Percentiles rank a stretch among this genome's conserved stretches.
Evolutionary conservation across 53 echinoderm and acorn worm species (phyloP).

Genomic region (Temnopleurus reevesii): DNA sequence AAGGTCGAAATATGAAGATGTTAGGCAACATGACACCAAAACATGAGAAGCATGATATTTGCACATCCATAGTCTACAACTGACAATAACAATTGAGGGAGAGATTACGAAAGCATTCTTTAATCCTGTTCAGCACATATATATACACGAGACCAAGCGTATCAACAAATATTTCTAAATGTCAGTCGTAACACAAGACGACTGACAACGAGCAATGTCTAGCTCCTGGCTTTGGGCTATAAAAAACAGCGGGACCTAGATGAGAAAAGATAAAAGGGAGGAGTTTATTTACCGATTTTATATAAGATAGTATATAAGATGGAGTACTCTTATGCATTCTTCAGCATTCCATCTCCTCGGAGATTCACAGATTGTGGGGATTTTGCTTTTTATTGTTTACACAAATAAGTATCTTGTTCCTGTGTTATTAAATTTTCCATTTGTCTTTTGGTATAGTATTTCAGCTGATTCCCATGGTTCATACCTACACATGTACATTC

Average conservation of each 20-base stretch:
- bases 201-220: not conserved
- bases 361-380: not conserved
- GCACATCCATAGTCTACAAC: too few species aligned
- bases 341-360: not conserved
- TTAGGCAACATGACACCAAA: too few species aligned
- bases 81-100: too few species aligned
- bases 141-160: not conserved
- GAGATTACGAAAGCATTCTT: not conserved
- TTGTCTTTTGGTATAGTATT: not conserved
- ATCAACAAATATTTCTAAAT: not conserved
- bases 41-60: too few species aligned
- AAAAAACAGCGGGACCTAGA: not conserved
- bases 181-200: not conserved
- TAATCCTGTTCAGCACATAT: not conserved
- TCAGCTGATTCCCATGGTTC: not conserved
- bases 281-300: not conserved
- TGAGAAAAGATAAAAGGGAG: not conserved
- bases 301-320: not conserved
- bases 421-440: not conserved
- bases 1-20: too few species aligned
- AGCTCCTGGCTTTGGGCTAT: not conserved
- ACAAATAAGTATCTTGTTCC: not conserved
- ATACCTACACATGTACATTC: not conserved
- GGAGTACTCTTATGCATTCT: not conserved
- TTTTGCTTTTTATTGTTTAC: not conserved